A percentile compares a stretch with the other conserved stretches of the same genome.
Evolutionary conservation across 2,113 vertebrate genomes (phyloP).

Genomic region (Rhea americana): DNA sequence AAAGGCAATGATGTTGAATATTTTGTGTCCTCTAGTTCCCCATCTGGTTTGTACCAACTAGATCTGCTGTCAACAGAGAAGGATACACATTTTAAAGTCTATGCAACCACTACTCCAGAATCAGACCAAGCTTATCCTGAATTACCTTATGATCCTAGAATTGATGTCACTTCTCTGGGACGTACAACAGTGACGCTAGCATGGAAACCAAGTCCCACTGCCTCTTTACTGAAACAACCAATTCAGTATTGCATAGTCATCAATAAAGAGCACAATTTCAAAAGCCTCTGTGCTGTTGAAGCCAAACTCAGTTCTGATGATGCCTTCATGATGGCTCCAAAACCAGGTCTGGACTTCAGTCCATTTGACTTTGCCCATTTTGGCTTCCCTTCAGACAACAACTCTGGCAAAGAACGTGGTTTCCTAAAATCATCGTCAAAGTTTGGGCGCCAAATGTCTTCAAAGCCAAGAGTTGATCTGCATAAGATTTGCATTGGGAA

Average conservation of each 20-base stretch:
- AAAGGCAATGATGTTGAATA: constrained; percentile 96
- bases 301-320: constrained; percentile 88
- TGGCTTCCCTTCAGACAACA: constrained; percentile 86
- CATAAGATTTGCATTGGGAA: constrained; percentile 91
- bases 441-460: constrained; percentile 74
- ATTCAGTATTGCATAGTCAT: constrained; percentile 94
- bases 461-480: constrained; percentile 84
- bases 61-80: constrained; percentile 97
- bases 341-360: constrained; percentile 93
- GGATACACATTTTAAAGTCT: constrained; percentile 94
- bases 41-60: constrained; percentile 92
- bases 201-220: constrained; percentile 95
- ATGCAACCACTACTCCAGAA: constrained; percentile 94
- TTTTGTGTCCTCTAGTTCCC: constrained; percentile 88
- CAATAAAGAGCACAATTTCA: constrained; percentile 98
- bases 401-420: constrained; percentile 80
- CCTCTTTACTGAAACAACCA: constrained; percentile 87
- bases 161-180: constrained; percentile 92
- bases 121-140: constrained; percentile 96
- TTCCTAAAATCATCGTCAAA: constrained; percentile 76
- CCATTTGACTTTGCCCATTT: constrained; percentile 96
- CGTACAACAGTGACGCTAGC: constrained; percentile 91
- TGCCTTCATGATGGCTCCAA: constrained; percentile 90
- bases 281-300: constrained; percentile 95
- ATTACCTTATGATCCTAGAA: constrained; percentile 91